Evolutionary conservation across 92 coral and sea anemone genomes (phyloP), one percentile per base, ranked within the genome.

Genomic region (Parazoanthus swiftii): DNA sequence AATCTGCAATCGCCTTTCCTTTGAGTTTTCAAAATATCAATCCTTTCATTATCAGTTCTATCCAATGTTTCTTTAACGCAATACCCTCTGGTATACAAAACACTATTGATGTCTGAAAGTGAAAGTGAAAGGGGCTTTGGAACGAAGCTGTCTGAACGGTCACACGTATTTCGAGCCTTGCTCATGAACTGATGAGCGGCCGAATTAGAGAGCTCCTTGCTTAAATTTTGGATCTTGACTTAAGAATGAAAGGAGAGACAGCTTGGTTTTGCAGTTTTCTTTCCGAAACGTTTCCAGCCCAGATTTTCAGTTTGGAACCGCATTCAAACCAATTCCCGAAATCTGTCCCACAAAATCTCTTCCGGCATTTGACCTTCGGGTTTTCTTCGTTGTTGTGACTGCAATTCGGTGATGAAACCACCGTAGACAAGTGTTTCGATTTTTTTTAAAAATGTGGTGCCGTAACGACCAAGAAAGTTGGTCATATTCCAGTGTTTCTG

Each of bases 1-100:
- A 88, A 51, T 16, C 85, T 65, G 85, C 90, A 78, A 11, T 80
- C 82, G 71, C 87, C 75, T 82, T 81, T 87, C 23, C n/a, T 79
- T 73, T 73, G 77, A 29, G 87, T 81, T 74, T 88, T 81, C 51
- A 54, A 70, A 81, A 51, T 79, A 6, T 79, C 83, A 25, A 25
- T 54, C 35, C 83, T 79, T 50, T 79, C 71, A 26, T 29, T 20
- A 79, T 11, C 83, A 78, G 81, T 23, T 78, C 48, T 78, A 38
- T 79, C 29, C 33, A 79, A 79, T 2, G n/a, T 26, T 79, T 54
- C 83, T 79, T 79, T 51, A 29, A 79, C 54, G 56, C 42, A 50
- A 48, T 79, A 79, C 71, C 44, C 83, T 58, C 66, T 15, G 66
- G 33, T 29, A 58, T 15, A 23, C 66, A 58, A 23, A 58, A 58